A percentile compares a stretch with the other conserved stretches of the same genome.
phyloP scores from a whole-genome alignment of 1,140 invertebrate genomes.

The Monomorium pharaonis region DNA sequence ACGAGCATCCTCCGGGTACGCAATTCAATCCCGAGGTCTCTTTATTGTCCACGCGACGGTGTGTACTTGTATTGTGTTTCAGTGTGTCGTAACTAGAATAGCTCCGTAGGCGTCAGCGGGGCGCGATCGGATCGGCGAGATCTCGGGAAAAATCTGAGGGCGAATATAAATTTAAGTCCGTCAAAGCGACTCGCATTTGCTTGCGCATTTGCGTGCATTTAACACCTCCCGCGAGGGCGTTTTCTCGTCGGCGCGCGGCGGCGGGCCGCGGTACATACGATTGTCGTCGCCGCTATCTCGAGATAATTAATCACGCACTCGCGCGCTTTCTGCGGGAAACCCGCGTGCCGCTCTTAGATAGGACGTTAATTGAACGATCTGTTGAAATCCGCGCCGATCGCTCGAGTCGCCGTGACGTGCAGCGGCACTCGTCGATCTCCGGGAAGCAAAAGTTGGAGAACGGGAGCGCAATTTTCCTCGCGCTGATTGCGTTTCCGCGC shows the following conservation, averaged over 20 bases:
- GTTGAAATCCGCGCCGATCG: neutral
- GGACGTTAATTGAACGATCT: neutral
- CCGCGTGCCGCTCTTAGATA: neutral
- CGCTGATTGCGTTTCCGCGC: neutral
- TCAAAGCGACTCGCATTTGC: neutral
- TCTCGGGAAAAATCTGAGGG: slow-evolving; percentile 47
- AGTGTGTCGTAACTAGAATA: slow-evolving; percentile 66
- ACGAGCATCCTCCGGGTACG: slow-evolving; percentile 23
- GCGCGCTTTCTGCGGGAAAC: neutral
- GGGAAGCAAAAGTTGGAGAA: neutral
- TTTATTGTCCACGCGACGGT: slow-evolving; percentile 30
- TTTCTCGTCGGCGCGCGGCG: neutral
- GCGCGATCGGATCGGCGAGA: slow-evolving; percentile 43
- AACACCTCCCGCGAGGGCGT: neutral
- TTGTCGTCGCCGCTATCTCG: neutral
- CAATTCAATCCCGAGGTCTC: slow-evolving; percentile 42
- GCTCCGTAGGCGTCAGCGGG: slow-evolving; percentile 60
- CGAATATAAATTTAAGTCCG: slow-evolving; percentile 64
- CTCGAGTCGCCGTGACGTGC: too few relatives aligned
- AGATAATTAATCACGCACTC: neutral
- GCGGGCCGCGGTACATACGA: too few relatives aligned
- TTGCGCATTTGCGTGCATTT: neutral
- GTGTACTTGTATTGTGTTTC: slow-evolving; percentile 21
- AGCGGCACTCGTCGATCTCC: too few relatives aligned
- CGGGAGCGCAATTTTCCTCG: neutral